Evolutionary conservation across 2,797 vertebrate genomes (phyloP), one percentile per base, ranked within the genome.

Genomic region (Amblyopsis hoosieri): DNA sequence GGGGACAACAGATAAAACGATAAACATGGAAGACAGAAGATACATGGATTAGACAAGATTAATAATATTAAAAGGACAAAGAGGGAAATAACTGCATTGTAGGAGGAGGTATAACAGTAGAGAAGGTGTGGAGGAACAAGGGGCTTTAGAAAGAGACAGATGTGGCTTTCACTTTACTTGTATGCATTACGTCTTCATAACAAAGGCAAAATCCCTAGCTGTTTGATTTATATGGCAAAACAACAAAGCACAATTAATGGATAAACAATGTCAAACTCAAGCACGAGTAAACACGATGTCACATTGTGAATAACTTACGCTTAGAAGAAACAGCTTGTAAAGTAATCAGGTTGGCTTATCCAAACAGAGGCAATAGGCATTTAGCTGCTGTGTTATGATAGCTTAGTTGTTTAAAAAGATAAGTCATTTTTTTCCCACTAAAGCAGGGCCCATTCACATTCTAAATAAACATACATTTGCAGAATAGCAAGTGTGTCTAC

Each of bases 351-450:
- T 45, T 62, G 64, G 57, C 59, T 64, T 72, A 66, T 56, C 14
- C 12, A 53, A 61, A 48, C 37, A 31, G 45, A 63, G 15, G 62
- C 29, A 56, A 69, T 14, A 64, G 19, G 7, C 69, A 69, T 71
- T 78, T 62, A 54, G 49, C 3, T 31, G 50, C n/a, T 7, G 42
- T n/a, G 63, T 59, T 57, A 61, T 54, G 53, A 74, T 52, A 55
- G 56, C 45, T 51, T 37, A 37, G 33, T 37, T 37, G 5, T 37
- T 7, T 37, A 37, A 37, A 37, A 37, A 5, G 33, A 23, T 23
- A 23, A 23, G 23, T 23, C 23, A 3, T 23, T 23, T 23, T 23
- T 23, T 23, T 23, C 23, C 23, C 23, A 23, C 23, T 23, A 23
- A 23, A 23, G 2, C 23, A 23, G 23, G 23, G 23, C 23, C 23